Evolutionary conservation across 2,113 vertebrate genomes (phyloP).

Genomic region (Symphodus melops): DNA sequence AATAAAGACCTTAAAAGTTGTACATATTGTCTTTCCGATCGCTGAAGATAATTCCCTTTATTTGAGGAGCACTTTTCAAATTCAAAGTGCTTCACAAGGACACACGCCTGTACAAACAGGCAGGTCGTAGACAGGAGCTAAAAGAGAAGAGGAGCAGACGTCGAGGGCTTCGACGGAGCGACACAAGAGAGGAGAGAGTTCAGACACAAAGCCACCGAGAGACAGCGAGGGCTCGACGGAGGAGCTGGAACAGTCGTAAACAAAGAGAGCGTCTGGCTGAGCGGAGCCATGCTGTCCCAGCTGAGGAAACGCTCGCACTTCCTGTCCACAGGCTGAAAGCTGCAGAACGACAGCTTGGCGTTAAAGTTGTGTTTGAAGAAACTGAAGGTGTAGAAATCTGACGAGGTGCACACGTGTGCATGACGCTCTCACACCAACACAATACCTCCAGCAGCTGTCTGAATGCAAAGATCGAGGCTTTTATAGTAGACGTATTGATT

Average conservation of each 20-base stretch:
- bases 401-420: not conserved
- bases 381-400: not conserved
- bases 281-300: slow-evolving; percentile 33
- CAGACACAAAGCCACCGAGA: not conserved
- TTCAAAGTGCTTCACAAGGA: too few relatives aligned
- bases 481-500: not conserved
- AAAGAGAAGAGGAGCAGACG: not conserved
- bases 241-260: not conserved
- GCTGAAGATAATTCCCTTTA: not conserved
- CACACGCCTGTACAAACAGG: too few relatives aligned
- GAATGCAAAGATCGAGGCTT: not conserved
- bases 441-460: not conserved
- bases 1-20: not conserved
- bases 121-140: not conserved
- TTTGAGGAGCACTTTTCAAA: too few relatives aligned
- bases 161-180: not conserved
- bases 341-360: not conserved
- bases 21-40: not conserved
- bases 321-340: slow-evolving; percentile 14
- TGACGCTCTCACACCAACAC: not conserved
- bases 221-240: not conserved
- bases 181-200: not conserved
- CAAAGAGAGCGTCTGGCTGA: not conserved
- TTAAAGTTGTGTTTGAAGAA: slow-evolving; percentile 16
- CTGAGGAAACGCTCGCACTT: slow-evolving; percentile 57